These are phyloP conservation scores for Plodia interpunctella DNA, from an alignment of 1,140 invertebrate genomes.

Conservation along the genomic window DNA sequence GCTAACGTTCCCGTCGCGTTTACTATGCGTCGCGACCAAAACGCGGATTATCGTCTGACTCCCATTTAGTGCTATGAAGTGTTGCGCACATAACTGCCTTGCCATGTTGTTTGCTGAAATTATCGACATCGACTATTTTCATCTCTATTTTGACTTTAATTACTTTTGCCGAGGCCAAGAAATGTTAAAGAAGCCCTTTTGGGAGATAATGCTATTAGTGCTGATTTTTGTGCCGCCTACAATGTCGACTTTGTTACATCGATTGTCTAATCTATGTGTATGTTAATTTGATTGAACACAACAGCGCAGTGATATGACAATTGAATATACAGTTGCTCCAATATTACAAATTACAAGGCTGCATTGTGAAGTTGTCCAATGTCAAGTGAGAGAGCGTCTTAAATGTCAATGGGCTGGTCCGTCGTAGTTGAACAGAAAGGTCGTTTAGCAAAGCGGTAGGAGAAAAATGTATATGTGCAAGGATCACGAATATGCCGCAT, in stretches of 20 bases:
- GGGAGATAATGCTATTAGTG: constrained; percentile 17
- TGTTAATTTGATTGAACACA: constrained; percentile 32
- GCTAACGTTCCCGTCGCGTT: constrained; percentile 60
- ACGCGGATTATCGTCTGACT: constrained; percentile 56
- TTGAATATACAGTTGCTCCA: constrained; percentile 31
- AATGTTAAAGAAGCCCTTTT: constrained; percentile 18
- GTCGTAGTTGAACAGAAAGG: constrained; percentile 24
- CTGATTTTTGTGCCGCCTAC: constrained; percentile 17
- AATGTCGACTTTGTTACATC: constrained; percentile 11
- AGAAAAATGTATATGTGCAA: constrained; percentile 19
- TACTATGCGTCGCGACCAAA: constrained; percentile 50
- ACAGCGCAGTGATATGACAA: constrained; percentile 27
- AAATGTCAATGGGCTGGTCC: constrained; percentile 52
- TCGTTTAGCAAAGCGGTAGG: constrained; percentile 21
- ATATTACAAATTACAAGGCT: constrained; percentile 29
- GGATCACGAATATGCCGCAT: background rate
- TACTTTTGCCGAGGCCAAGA: constrained; percentile 11
- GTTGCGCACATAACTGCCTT: constrained; percentile 55
- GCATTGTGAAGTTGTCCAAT: constrained; percentile 33
- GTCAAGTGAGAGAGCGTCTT: constrained; percentile 36
- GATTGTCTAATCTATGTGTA: constrained; percentile 30
- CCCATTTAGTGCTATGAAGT: constrained; percentile 62
- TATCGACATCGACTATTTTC: constrained; percentile 20
- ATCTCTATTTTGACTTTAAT: constrained; percentile 9
- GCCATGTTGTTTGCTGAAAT: constrained; percentile 66